Base-by-base conservation (phyloP, 2,888 invertebrate species). In the Nemotelus nigrinus region DNA sequence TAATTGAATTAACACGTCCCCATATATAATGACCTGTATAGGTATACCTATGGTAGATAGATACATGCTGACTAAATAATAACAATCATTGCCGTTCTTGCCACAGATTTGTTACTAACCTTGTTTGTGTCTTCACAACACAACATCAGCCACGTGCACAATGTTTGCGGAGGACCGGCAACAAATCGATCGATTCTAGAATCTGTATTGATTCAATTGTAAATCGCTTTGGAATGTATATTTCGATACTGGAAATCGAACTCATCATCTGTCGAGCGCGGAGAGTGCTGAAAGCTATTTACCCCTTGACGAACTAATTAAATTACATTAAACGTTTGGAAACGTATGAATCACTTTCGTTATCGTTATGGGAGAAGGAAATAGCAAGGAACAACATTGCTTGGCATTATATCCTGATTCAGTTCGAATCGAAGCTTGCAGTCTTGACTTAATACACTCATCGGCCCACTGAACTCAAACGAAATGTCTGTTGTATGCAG, bases 331-430 rank as follows among this genome's bases (percentile, higher is more conserved):
- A 57, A 53, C 67, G 53, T 65, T 68, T 67, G 58, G 58, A 77
- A 58, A 53, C 63, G 43, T 70, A 71, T 70, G 45, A 78, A 78
- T 65, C 79, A 79, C 79, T 79, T 79, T 79, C 79, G 79, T 78
- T 79, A 79, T 79, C 79, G 79, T 79, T 79, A 79, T 70, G 58
- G 76, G 47, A 67, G 47, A 57, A 47, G 55, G n/a, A 76, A 8
- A 39, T 41, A 45, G 43, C 44, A 3, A 25, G n/a, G 67, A 39
- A 43, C 67, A 67, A 43, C 67, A 25, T 25, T 25, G 25, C 57
- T 57, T 57, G 10, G 57, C 10, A 57, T 57, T 25, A 25, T 25
- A 25, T 25, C 25, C 25, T 25, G 25, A 25, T 25, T 25, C 25
- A 25, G 25, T 25, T 25, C 25, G 25, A 25, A 25, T 25, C 25